These are phyloP conservation scores for Myiotriccus ornatus DNA, from an alignment of 2,797 vertebrate genomes.

Conservation along the genomic window DNA sequence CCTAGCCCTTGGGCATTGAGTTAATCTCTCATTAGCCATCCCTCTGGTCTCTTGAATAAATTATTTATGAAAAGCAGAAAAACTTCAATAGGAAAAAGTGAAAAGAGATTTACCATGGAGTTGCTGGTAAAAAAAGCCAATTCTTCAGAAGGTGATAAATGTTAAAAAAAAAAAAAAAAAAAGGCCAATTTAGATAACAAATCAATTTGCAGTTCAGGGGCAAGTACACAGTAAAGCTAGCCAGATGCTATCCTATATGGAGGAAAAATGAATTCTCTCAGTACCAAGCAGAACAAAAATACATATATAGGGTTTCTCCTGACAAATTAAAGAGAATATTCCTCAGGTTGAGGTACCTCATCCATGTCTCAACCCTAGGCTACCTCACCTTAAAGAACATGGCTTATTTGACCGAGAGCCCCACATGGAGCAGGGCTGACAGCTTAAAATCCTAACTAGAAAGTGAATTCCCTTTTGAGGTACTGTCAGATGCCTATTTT, in stretches of 20 bases:
- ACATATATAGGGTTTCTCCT: not conserved
- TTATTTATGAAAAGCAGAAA: slow-evolving; percentile 64
- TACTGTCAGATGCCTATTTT: not conserved
- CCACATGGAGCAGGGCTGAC: not conserved
- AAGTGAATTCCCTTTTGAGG: not conserved
- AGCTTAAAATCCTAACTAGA: not conserved
- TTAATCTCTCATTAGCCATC: slow-evolving; percentile 67
- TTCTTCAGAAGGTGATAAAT: slow-evolving; percentile 12
- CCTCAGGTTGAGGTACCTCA: not conserved
- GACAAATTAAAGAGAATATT: not conserved
- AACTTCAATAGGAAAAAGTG: slow-evolving; percentile 60
- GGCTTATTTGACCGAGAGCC: not conserved
- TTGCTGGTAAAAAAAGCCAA: slow-evolving; percentile 12
- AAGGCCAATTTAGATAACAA: slow-evolving; percentile 9
- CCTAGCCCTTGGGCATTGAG: slow-evolving; percentile 53
- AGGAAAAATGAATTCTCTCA: not conserved
- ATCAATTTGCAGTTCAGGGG: not conserved
- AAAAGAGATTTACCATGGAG: slow-evolving; percentile 50
- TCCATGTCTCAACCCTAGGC: not conserved
- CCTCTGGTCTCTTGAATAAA: slow-evolving; percentile 61
- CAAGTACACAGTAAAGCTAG: not conserved
- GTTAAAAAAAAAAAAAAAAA: not conserved
- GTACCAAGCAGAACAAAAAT: not conserved
- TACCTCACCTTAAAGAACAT: not conserved
- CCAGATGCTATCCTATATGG: not conserved